Evolutionary conservation across 2,888 invertebrate species (phyloP), one percentile per base, ranked within the genome.

Genomic region (Phengaris arion): DNA sequence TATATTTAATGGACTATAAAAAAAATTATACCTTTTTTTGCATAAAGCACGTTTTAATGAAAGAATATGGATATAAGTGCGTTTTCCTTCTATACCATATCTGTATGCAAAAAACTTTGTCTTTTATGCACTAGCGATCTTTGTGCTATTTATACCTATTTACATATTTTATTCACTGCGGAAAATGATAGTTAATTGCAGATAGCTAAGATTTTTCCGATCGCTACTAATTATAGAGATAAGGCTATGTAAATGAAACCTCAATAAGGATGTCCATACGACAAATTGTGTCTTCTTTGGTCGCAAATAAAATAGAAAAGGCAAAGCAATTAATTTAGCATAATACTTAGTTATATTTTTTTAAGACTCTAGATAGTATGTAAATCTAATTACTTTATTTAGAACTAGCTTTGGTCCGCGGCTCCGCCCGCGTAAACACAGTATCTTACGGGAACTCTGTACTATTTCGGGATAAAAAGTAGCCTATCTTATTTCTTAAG

Each of bases 181-280:
- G 79, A 83, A 78, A 81, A 82, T 78, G 81, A 79, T 80, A 75
- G 46, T 80, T 80, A 83, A 84, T 83, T 84, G 84, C 80, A 77
- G 81, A 86, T 86, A 81, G 76, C 81, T 80, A 74, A 81, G 80
- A 84, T 84, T 80, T 80, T 82, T 85, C 79, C 79, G 72, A 76
- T 83, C 83, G 81, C 79, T 79, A 82, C 81, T 78, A 79, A 80
- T 79, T 79, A 81, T 78, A 79, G 73, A 76, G 68, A 70, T 54
- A 69, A 68, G 75, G 55, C 22, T 55, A 69, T 68, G 75, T 69
- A 75, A 75, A 55, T 75, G 13, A 75, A 55, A 68, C 55, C 46
- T 15, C 7, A 22, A 54, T 55, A 75, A 13, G 75, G 46, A 8
- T 55, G n/a, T 10, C 48, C 8, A 15, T 54, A 22, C 10, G 54